Evolutionary conservation across 1,140 invertebrate species (phyloP).

Genomic region (Drosophila triauraria): DNA sequence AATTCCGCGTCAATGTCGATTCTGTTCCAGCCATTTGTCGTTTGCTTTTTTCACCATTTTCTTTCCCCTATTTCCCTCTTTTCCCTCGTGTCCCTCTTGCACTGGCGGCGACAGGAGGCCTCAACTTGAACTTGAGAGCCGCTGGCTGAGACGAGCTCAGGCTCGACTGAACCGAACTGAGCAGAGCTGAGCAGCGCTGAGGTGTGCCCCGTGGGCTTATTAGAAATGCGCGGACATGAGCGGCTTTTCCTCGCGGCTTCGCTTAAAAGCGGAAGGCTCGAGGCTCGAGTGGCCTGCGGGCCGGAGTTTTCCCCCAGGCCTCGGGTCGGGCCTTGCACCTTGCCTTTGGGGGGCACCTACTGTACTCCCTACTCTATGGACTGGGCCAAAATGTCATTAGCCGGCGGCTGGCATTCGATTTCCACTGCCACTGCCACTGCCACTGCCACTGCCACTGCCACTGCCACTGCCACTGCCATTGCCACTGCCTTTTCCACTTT

Average conservation of each 20-base stretch:
- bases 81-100: conserved; percentile 5
- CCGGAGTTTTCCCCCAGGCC: conserved; percentile 51
- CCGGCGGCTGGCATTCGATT: conserved; percentile 6
- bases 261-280: conserved; percentile 27
- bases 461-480: conserved; percentile 24
- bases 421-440: conserved; percentile 9
- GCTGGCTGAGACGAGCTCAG: conserved; percentile 7
- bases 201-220: conserved; percentile 44
- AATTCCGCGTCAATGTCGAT: conserved; percentile 73
- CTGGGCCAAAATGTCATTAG: conserved; percentile 36
- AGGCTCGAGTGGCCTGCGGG: conserved; percentile 27
- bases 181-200: conserved; percentile 2
- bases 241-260: conserved; percentile 18
- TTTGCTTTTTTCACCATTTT: conserved; percentile 33
- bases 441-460: too few species aligned
- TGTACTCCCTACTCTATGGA: conserved; percentile 29
- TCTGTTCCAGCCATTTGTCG: conserved; percentile 36
- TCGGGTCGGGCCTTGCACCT: conserved; percentile 25
- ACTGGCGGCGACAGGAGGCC: conserved; percentile 44
- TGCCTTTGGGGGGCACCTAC: conserved; percentile 40
- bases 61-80: neutral
- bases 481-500: conserved; percentile 54
- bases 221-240: conserved; percentile 74
- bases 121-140: conserved; percentile 78
- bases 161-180: conserved; percentile 1